Base-by-base conservation (phyloP, 2,113 vertebrate genomes). In the Cepphus grylle region DNA sequence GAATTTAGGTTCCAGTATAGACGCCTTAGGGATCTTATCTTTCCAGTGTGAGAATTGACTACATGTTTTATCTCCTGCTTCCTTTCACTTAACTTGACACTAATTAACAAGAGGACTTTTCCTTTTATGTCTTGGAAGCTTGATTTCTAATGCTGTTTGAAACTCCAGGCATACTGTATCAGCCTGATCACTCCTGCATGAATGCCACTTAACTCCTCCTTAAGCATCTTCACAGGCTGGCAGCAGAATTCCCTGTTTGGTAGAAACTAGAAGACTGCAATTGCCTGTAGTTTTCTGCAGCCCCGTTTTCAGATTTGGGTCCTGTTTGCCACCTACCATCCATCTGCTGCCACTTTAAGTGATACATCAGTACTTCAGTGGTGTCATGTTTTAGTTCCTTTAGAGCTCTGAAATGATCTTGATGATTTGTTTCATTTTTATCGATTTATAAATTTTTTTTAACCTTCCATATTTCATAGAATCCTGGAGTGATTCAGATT, bases 71-170 rank as follows among this genome's bases (percentile, higher is more conserved):
- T 93, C 78, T 89, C 71, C 52, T 2, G 2, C 81, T 90, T 90
- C 40, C 67, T 90, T 90, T 90, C 70, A 85, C 53, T 91, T 86
- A 81, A 86, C 62, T 90, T 91, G 80, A 74, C 52, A 16, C 42
- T 94, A 93, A 93, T 94, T 93, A 97, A 76, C 84, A 93, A 85
- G 84, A 82, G 56, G 49, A 59, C n/a, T 90, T 93, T 50, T 52
- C 38, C 55, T 96, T 96, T 96, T 79, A 79, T 96, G 49, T 67
- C 43, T 43, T 52, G n/a, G 73, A 87, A 91, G 34, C 56, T 91
- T 82, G 52, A 91, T 97, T 95, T 95, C 49, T 82, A 79, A 94
- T 88, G 84, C 84, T 65, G 30, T 95, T 97, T 85, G 84, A 96
- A 96, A 81, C 93, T 87, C 36, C 49, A 85, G 81, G 61, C 78